Conservation (phyloP, 2,888 invertebrate species). For the Yponomeuta malinellus region DNA sequence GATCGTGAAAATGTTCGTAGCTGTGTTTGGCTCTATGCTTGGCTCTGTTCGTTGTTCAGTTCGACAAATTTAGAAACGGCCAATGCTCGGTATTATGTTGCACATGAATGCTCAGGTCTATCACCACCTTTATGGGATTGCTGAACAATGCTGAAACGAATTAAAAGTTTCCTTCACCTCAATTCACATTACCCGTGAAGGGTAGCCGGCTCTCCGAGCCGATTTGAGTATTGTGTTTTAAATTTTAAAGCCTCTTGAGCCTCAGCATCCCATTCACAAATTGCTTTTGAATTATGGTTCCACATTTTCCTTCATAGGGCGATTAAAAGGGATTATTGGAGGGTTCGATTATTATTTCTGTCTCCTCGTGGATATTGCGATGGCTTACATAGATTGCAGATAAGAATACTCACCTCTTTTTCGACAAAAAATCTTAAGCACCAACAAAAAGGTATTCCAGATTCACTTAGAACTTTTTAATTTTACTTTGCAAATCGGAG, state of each 20-base stretch:
- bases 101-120: neutral
- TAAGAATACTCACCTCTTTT: neutral
- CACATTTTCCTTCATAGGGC: neutral
- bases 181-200: neutral
- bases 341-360: neutral
- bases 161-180: conserved; percentile 6
- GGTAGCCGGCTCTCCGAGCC: neutral
- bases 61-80: neutral
- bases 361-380: neutral
- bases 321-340: neutral
- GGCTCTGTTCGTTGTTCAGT: too few species aligned
- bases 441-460: too few species aligned
- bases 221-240: neutral
- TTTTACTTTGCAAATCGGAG: too few species aligned
- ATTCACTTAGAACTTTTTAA: too few species aligned
- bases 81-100: neutral
- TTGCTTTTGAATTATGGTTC: neutral
- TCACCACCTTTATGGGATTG: neutral
- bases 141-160: conserved; percentile 3
- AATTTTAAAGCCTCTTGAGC: neutral
- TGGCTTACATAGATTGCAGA: neutral
- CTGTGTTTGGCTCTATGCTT: too few species aligned
- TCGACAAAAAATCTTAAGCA: too few species aligned
- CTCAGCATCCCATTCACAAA: neutral
- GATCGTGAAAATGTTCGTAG: too few species aligned